Conservation (phyloP, 2,113 vertebrate genomes). For the Cricetomys ansorgei region DNA sequence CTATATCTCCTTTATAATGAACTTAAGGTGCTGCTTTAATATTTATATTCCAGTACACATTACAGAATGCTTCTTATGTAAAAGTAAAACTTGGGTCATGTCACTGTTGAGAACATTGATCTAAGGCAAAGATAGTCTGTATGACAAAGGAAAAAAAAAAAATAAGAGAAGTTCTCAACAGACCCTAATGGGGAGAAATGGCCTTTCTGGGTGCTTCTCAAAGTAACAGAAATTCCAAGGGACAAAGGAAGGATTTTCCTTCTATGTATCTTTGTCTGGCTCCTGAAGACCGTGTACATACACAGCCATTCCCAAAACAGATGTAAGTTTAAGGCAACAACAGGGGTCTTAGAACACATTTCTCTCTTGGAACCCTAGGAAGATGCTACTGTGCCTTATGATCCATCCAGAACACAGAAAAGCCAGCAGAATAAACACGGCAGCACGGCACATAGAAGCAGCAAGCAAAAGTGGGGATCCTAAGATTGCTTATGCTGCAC, state of each 20-base stretch:
- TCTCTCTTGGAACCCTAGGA: not conserved
- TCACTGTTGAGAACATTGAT: not conserved
- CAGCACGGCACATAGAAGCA: not conserved
- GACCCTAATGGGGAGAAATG: not conserved
- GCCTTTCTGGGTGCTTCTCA: not conserved
- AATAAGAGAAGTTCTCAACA: not conserved
- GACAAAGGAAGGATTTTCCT: not conserved
- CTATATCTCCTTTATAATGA: conserved; percentile 2
- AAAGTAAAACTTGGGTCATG: not conserved
- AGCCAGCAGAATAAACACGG: not conserved
- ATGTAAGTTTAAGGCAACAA: not conserved
- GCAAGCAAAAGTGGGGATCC: not conserved
- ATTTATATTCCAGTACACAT: not conserved
- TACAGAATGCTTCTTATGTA: not conserved
- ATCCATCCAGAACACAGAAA: not conserved
- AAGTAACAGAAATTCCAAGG: not conserved
- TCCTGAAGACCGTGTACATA: not conserved
- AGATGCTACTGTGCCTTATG: not conserved
- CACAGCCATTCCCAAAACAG: not conserved
- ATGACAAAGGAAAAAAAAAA: not conserved
- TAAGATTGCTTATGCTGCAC: not conserved
- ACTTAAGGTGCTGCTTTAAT: not conserved
- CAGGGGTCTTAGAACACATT: accelerated
- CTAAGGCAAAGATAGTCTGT: not conserved
- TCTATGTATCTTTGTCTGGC: too few relatives aligned